These are phyloP conservation scores for Trachymyrmex septentrionalis DNA, from an alignment of 1,140 invertebrate genomes.

Conservation along the genomic window DNA sequence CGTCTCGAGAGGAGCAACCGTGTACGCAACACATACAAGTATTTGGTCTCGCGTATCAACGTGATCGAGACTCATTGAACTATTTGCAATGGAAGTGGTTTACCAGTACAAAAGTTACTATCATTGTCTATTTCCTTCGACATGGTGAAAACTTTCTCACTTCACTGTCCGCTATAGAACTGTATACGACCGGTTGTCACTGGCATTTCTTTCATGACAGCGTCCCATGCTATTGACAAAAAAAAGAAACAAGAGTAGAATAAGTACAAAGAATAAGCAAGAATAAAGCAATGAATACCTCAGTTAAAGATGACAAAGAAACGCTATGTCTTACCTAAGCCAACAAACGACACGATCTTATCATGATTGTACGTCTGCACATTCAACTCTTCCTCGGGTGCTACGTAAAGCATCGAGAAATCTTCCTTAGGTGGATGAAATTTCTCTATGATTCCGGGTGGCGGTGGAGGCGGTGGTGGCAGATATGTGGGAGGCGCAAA, in stretches of 20 bases:
- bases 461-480: constrained; percentile 67
- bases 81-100: constrained; percentile 73
- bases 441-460: constrained; percentile 77
- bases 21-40: constrained; percentile 28
- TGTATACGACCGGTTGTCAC: constrained; percentile 81
- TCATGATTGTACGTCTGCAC: constrained; percentile 87
- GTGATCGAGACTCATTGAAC: constrained; percentile 62
- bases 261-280: constrained; percentile 42
- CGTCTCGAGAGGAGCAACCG: background rate
- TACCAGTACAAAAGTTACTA: constrained; percentile 72
- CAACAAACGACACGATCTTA: constrained; percentile 89
- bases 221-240: constrained; percentile 82
- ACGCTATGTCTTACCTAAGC: constrained; percentile 85
- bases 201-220: constrained; percentile 83
- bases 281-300: background rate
- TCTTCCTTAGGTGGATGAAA: constrained; percentile 82
- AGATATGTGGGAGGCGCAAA: constrained; percentile 74
- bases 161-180: constrained; percentile 85
- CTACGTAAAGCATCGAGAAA: constrained; percentile 85
- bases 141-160: constrained; percentile 54
- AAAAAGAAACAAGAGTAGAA: constrained; percentile 51
- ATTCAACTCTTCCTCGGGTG: constrained; percentile 85
- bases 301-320: background rate
- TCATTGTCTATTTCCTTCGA: constrained; percentile 61
- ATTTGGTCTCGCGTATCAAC: constrained; percentile 51